Conservation (phyloP, 2,113 vertebrate species). For the Myodes glareolus region DNA sequence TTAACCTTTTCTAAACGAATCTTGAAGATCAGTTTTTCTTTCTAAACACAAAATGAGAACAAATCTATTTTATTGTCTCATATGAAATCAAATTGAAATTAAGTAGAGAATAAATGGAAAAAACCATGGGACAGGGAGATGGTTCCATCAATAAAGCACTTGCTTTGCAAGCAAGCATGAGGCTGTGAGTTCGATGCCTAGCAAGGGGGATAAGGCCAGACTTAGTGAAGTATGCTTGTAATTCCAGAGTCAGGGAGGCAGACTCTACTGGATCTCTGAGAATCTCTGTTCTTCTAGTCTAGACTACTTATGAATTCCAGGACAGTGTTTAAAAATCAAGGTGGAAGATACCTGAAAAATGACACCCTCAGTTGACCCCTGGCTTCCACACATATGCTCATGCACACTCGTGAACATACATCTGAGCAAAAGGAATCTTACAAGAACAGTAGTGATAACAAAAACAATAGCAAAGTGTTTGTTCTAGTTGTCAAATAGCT, state of each 20-base stretch:
- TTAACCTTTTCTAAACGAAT: not conserved
- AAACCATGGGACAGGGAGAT: not conserved
- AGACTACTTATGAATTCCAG: not conserved
- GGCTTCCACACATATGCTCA: not conserved
- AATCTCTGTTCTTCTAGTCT: not conserved
- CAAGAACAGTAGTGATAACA: not conserved
- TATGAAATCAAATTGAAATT: slow-evolving; percentile 51
- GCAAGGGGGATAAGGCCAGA: not conserved
- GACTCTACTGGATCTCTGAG: not conserved
- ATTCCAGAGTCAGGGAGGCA: no score
- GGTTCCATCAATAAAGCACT: no score
- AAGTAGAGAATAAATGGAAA: not conserved
- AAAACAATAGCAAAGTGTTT: not conserved
- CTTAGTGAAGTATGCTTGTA: not conserved
- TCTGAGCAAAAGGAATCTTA: not conserved
- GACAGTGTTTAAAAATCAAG: not conserved
- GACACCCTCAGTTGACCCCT: not conserved
- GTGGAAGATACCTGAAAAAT: not conserved
- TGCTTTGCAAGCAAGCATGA: not conserved
- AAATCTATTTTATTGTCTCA: not conserved
- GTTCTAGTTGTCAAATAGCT: not conserved
- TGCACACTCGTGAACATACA: not conserved
- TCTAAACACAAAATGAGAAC: not conserved
- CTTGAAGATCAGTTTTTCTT: not conserved
- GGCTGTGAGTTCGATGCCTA: not conserved